Base-by-base conservation (phyloP, 2,888 invertebrate genomes). In the Drosophila paramelanica region DNA sequence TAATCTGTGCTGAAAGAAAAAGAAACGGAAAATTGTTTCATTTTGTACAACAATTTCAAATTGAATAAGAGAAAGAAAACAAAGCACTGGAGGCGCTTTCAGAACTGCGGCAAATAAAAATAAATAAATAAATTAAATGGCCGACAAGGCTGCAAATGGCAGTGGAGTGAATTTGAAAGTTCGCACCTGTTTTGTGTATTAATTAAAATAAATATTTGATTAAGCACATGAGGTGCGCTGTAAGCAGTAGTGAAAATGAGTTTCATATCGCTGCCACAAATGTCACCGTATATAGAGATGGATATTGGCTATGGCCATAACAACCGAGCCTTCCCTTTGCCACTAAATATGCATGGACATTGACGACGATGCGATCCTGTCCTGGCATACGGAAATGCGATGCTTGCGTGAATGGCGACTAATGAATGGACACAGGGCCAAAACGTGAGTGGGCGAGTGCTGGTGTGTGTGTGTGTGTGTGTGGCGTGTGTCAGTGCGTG, bases 171-270 rank as follows among this genome's bases (percentile, higher is more conserved):
- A 84, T 84, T 81, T 69, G 64, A 74, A 73, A 77, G 61, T 77
- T 85, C 66, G 60, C 81, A 85, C 82, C 81, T 84, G 85, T 52
- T 84, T 59, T 50, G 64, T 59, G 76, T 68, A 65, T 42, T 57
- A 49, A 65, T 42, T 57, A 49, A 70, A 62, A 74, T 82, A 82
- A 82, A 82, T 82, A 85, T 82, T 85, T 85, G 70, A 82, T 79
- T 82, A 79, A 69, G 68, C 70, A 69, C 41, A 52, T 49, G 41
- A 39, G 33, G 23, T 17, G 5, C 59, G n/a, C 45, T 38, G 47
- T 52, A 56, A 49, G 36, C 51, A 14, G 13, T 20, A 41, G 23
- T 49, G 60, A 17, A 72, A 80, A 72, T 82, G 83, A 75, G 77
- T 83, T 83, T 65, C 52, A 55, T 58, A 33, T 52, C 17, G 41